Base-by-base conservation (phyloP, 1,140 invertebrate species). In the Ptiloglossa arizonensis region DNA sequence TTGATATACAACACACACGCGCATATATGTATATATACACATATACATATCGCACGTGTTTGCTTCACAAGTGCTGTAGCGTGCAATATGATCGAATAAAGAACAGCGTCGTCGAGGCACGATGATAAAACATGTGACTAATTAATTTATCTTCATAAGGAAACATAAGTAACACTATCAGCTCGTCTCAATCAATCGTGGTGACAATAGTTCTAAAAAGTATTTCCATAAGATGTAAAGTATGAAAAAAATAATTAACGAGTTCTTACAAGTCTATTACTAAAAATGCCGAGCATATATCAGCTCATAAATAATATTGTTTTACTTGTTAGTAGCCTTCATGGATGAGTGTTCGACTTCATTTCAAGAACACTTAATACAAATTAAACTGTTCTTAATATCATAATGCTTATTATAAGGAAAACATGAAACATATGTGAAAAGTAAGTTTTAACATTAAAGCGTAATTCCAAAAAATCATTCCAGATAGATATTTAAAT, bases 131-230 rank as follows among this genome's bases (percentile, higher is more conserved):
- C 24, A 80, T 72, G 80, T 44, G 59, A 81, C 60, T 84, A 85
- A 83, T 80, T 54, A 81, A 86, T 73, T 82, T 80, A 68, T 44
- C 71, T 72, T 70, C 15, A 50, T 81, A 75, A 79, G 68, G 46
- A 79, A 85, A 77, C 59, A 80, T 82, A 80, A 86, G 57, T 80
- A 81, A 82, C 78, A 79, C 66, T 88, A 87, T 79, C 71, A 86
- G 64, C 46, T 88, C 60, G 82, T 88, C 83, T 86, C 83, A 90
- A 90, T 90, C 87, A 90, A 90, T 91, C 85, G 87, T 87, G 87
- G 78, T 89, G 90, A 91, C 90, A 91, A 91, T 91, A 91, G 90
- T 85, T 82, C 82, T 87, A 88, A 87, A 87, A 85, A 86, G 64
- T 83, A 86, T 83, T 82, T 86, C 80, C 22, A 15, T 85, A 85